Evolutionary conservation across 2,797 vertebrate genomes (phyloP), one percentile per base, ranked within the genome.

Genomic region (Schizopygopsis malacanthus): DNA sequence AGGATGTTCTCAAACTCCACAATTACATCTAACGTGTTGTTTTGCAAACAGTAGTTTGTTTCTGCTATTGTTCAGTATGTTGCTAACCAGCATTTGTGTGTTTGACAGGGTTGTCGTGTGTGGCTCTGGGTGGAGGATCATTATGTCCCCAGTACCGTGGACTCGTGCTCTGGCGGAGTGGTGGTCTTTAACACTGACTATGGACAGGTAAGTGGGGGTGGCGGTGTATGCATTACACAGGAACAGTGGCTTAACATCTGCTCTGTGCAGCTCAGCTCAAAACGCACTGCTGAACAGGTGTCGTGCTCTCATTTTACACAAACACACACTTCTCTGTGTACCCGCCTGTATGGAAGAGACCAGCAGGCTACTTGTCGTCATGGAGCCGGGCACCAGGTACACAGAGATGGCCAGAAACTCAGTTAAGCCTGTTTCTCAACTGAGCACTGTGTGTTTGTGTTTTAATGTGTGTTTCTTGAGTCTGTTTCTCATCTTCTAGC

Each of bases 51-150:
- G 54, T 20, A 61, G 41, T 73, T 52, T 52, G 33, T 70, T 67
- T 81, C 5, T 79, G 11, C 50, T 52, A 15, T 77, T 67, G 59
- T 67, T 83, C 45, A 52, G 59, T 28, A 77, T 67, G 33, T 77
- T 71, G 41, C 45, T 92, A 91, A 92, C 89, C 90, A 86, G 56
- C 67, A 41, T 41, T 28, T 72, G 61, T 82, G 72, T 72, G 22
- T 90, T 90, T 90, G 92, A 22, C 94, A 99, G 98, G 97, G 98
- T 5, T 94, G 96, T 39, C 96, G 96, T n/a, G 97, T 99, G 88
- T 99, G 98, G 98, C 90, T 99, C 87, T 93, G 95, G 92, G 98
- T 99, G 94, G 97, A 98, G 80, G 96, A 97, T 47, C 97, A 97
- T 92, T 95, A 96, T 89, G 96, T 97, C 83, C 97, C 98, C 89